Conservation (phyloP, 1,140 invertebrate genomes). For the Drosophila trapezifrons region DNA sequence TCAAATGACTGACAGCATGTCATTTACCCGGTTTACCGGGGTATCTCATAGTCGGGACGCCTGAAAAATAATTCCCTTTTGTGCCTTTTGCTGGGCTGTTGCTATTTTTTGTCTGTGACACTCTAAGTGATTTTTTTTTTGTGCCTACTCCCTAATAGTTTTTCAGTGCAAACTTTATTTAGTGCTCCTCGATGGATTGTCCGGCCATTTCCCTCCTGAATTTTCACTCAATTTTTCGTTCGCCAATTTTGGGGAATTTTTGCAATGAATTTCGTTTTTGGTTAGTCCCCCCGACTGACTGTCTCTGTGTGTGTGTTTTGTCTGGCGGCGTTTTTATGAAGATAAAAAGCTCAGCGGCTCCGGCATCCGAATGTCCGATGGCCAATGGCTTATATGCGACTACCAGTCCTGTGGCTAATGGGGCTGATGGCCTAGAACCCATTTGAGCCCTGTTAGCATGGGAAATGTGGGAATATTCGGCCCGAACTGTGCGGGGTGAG, state of each 20-base stretch:
- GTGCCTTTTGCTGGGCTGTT: slow-evolving; percentile 18
- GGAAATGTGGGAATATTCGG: slow-evolving; percentile 2
- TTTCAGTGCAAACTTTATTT: slow-evolving; percentile 72
- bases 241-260: slow-evolving; percentile 65
- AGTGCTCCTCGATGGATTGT: slow-evolving; percentile 43
- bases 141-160: slow-evolving; percentile 61
- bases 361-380: slow-evolving; percentile 28
- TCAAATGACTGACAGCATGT: too few species aligned
- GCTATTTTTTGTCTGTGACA: slow-evolving; percentile 48
- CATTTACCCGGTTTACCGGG: too few species aligned
- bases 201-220: slow-evolving; percentile 24
- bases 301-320: slow-evolving; percentile 33
- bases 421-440: slow-evolving; percentile 50
- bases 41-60: not conserved
- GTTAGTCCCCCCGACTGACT: slow-evolving; percentile 4
- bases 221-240: slow-evolving; percentile 65
- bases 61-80: not conserved
- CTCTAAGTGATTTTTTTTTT: slow-evolving; percentile 62
- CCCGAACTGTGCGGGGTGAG: not conserved
- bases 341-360: slow-evolving; percentile 77
- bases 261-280: slow-evolving; percentile 67
- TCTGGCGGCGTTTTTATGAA: slow-evolving; percentile 76
- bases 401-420: slow-evolving; percentile 68
- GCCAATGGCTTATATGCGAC: slow-evolving; percentile 45
- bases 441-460: slow-evolving; percentile 40